Percentiles rank a stretch among this genome's conserved stretches.
These are phyloP conservation scores for Ophraella communa DNA, from an alignment of 2,888 invertebrate species.

Conservation along the genomic window DNA sequence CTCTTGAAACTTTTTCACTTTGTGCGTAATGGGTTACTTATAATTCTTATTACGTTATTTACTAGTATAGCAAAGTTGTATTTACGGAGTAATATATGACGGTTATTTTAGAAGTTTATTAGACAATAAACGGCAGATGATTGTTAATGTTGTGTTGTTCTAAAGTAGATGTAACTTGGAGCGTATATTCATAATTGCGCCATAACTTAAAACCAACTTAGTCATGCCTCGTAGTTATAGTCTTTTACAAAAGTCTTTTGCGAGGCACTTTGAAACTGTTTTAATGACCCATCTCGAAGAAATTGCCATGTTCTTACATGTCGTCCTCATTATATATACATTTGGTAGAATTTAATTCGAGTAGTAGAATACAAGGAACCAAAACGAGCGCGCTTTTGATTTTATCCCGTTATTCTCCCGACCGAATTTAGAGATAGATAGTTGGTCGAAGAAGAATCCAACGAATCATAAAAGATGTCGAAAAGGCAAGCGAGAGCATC, in stretches of 20 bases:
- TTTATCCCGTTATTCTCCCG: neutral
- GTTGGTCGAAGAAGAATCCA: neutral
- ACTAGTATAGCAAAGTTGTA: too few relatives aligned
- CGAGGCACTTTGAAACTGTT: neutral
- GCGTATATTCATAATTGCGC: neutral
- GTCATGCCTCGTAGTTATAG: neutral
- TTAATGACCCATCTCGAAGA: neutral
- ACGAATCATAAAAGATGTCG: neutral
- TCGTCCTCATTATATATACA: slow-evolving; percentile 5
- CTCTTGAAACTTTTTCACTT: too few relatives aligned
- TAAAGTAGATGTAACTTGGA: neutral
- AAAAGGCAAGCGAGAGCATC: slow-evolving; percentile 6
- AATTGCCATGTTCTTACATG: neutral
- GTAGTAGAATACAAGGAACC: neutral
- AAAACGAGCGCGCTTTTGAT: neutral
- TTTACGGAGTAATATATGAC: too few relatives aligned
- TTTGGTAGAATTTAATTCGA: slow-evolving; percentile 6
- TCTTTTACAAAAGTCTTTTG: neutral
- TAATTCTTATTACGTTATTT: too few relatives aligned
- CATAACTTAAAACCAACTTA: neutral
- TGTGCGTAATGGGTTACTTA: too few relatives aligned
- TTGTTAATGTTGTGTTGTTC: too few relatives aligned
- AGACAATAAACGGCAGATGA: too few relatives aligned
- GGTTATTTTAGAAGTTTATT: too few relatives aligned
- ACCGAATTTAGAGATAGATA: slow-evolving; percentile 7